These are phyloP conservation scores for Dendrocopos noguchii DNA, from an alignment of 2,113 vertebrate genomes.

Conservation along the genomic window DNA sequence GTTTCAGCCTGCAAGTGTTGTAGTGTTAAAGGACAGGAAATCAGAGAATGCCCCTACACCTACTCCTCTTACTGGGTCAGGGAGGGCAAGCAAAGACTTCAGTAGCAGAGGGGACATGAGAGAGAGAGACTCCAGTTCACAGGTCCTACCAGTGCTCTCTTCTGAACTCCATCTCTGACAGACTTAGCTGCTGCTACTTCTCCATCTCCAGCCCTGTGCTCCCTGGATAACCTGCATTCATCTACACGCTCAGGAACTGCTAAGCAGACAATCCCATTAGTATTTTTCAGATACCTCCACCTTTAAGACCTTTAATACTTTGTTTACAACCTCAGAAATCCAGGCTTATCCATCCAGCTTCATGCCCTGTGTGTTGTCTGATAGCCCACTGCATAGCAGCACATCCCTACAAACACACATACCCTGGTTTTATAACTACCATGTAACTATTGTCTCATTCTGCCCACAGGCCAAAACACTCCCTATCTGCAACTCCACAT, in stretches of 20 bases:
- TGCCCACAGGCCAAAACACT: not conserved
- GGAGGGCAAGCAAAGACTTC: not conserved
- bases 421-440: not conserved
- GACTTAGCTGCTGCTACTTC: not conserved
- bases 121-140: not conserved
- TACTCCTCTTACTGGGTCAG: not conserved
- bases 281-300: not conserved
- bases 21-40: not conserved
- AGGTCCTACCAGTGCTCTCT: not conserved
- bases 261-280: not conserved
- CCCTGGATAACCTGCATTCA: not conserved
- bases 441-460: not conserved
- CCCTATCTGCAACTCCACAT: not conserved
- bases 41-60: not conserved
- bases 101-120: too few relatives aligned
- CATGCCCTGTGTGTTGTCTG: not conserved
- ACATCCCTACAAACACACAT: not conserved
- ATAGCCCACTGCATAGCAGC: not conserved
- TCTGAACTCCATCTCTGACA: not conserved
- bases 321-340: not conserved
- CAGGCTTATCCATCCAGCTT: not conserved
- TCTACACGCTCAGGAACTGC: not conserved
- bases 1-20: not conserved
- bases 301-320: not conserved
- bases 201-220: not conserved